Conservation (phyloP, 2,113 vertebrate genomes). For the Alosa alosa region DNA sequence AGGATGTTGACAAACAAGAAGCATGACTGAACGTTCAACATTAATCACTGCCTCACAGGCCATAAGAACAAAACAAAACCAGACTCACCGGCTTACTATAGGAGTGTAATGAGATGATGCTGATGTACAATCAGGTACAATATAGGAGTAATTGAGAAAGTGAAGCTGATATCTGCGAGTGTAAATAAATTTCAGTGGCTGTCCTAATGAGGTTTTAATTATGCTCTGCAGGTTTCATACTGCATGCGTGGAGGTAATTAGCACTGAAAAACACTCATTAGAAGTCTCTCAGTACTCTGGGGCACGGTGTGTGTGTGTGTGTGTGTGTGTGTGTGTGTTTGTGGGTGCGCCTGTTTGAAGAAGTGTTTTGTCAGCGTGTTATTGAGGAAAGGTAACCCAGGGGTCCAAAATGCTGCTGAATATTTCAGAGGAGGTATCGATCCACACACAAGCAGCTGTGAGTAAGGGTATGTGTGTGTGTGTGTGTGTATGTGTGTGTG, state of each 20-base stretch:
- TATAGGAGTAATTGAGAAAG: too few relatives aligned
- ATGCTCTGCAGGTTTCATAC: neutral
- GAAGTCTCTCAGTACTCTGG: constrained; percentile 27
- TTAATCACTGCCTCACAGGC: too few relatives aligned
- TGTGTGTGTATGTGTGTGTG: too few relatives aligned
- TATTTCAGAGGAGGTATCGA: constrained; percentile 19
- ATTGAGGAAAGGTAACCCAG: constrained; percentile 28
- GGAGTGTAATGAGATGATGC: too few relatives aligned
- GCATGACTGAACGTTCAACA: neutral
- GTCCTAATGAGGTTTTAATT: neutral
- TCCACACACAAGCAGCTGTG: neutral
- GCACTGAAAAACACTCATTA: constrained; percentile 39
- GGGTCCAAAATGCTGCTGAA: neutral
- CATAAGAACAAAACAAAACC: too few relatives aligned
- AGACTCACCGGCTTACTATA: too few relatives aligned
- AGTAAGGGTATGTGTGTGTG: too few relatives aligned
- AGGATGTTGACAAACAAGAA: neutral
- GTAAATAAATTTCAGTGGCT: neutral
- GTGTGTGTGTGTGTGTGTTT: too few relatives aligned
- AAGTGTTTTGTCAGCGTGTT: constrained; percentile 39
- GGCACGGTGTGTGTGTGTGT: constrained; percentile 8
- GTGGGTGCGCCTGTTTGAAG: constrained; percentile 22
- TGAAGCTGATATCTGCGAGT: neutral
- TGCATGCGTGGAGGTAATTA: constrained; percentile 32
- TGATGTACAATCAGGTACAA: too few relatives aligned